phyloP scores from a whole-genome alignment of 53 echinoderm and acorn worm genomes.

The Antedon mediterranea region DNA sequence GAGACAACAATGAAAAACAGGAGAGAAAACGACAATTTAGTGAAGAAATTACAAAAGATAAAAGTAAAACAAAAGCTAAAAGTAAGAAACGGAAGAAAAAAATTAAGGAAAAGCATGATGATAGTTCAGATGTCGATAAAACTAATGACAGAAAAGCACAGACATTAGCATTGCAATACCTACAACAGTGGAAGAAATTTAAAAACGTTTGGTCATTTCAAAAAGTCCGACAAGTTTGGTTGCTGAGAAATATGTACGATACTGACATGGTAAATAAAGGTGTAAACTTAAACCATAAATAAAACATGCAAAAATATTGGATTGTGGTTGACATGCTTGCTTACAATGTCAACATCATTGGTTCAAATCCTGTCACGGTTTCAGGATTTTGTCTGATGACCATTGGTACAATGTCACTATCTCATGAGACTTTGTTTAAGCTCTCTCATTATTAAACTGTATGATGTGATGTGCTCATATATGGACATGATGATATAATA shows the following conservation, averaged over 20 bases:
- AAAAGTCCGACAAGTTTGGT: constrained; percentile 22
- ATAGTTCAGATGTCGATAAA: background rate
- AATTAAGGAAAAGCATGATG: background rate
- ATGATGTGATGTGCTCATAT: too few relatives aligned
- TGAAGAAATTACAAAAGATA: background rate
- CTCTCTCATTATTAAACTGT: too few relatives aligned
- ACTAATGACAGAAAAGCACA: background rate
- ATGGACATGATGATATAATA: too few relatives aligned
- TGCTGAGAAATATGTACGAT: constrained; percentile 22
- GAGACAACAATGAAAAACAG: background rate
- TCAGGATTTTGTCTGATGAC: too few relatives aligned
- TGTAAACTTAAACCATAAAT: too few relatives aligned
- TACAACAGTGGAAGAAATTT: constrained; percentile 18
- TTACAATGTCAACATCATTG: too few relatives aligned
- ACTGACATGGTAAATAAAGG: constrained; percentile 5
- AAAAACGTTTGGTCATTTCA: constrained; percentile 8
- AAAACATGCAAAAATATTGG: too few relatives aligned
- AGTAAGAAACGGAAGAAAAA: constrained; percentile 6
- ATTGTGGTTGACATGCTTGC: too few relatives aligned
- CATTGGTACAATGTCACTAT: too few relatives aligned
- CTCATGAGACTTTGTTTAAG: too few relatives aligned
- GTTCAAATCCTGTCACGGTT: too few relatives aligned
- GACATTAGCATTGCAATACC: background rate
- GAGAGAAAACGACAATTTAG: background rate
- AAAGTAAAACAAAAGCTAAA: background rate